Evolutionary conservation across 1,140 invertebrate genomes (phyloP).

Genomic region (Varroa destructor): DNA sequence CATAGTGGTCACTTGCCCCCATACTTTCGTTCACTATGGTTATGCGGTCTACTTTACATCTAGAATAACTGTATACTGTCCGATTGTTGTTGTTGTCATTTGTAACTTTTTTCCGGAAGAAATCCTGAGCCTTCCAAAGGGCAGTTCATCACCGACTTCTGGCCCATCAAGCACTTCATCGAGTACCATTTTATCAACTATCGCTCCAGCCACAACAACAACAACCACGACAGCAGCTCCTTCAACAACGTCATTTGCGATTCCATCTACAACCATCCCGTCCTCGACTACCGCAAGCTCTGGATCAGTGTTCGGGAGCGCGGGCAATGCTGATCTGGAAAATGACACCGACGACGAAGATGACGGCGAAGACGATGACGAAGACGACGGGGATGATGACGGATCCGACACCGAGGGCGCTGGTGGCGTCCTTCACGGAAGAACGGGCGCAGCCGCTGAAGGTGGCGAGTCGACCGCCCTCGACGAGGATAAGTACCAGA

Average conservation of each 20-base stretch:
- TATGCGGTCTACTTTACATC: no score
- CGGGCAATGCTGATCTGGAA: slow-evolving; percentile 32
- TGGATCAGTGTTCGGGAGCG: slow-evolving; percentile 33
- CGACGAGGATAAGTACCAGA: slow-evolving; percentile 23
- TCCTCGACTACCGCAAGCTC: neutral
- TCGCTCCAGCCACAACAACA: neutral
- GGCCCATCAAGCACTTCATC: neutral
- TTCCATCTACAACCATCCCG: neutral
- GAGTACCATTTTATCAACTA: neutral
- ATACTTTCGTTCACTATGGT: no score
- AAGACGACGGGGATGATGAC: neutral
- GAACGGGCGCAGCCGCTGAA: slow-evolving; percentile 31
- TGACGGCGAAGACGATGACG: slow-evolving; percentile 32
- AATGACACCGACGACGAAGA: slow-evolving; percentile 31
- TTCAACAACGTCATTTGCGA: neutral
- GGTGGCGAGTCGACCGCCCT: slow-evolving; percentile 31
- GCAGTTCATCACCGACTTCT: no score
- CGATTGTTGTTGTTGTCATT: no score
- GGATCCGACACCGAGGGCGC: neutral
- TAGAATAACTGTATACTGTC: no score
- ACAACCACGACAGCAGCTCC: neutral
- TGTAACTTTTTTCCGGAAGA: no score
- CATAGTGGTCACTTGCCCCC: no score
- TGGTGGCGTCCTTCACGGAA: slow-evolving; percentile 23
- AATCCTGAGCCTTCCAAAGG: no score